Evolutionary conservation across 2,113 vertebrate species (phyloP).

Genomic region (Dipodomys stephensi): DNA sequence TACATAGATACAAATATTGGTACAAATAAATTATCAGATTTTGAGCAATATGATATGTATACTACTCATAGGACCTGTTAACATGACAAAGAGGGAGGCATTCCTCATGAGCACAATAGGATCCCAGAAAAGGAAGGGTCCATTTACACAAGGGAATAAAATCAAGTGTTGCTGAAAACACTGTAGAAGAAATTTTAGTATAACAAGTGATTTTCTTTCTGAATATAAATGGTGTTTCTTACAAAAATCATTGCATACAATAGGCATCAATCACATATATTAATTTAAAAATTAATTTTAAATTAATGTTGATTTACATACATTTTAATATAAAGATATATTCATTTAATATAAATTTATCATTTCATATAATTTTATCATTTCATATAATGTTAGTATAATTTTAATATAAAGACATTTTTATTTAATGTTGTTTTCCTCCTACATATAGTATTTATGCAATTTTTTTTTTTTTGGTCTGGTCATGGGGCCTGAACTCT

Average conservation of each 20-base stretch:
- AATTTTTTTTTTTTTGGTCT: too few relatives aligned
- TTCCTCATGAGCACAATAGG: not conserved
- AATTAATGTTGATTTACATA: too few relatives aligned
- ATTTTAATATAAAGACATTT: too few relatives aligned
- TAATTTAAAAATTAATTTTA: too few relatives aligned
- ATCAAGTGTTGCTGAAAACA: conserved; percentile 23
- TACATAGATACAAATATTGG: not conserved
- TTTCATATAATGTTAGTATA: too few relatives aligned
- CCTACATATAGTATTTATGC: not conserved
- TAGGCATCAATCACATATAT: too few relatives aligned
- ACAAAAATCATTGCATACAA: not conserved
- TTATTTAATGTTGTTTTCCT: not conserved
- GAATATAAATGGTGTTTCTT: not conserved
- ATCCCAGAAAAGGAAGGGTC: not conserved
- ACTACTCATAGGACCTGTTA: conserved; percentile 25
- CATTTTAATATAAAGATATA: too few relatives aligned
- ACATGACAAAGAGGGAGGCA: conserved; percentile 37
- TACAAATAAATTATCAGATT: not conserved
- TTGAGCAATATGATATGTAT: conserved; percentile 3
- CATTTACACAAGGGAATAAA: conserved; percentile 29
- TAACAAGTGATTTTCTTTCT: not conserved
- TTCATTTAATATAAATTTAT: too few relatives aligned
- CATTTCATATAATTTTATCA: too few relatives aligned
- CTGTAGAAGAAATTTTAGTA: not conserved
- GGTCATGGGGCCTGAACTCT: too few relatives aligned